Percentiles rank a stretch among this genome's conserved stretches.
Evolutionary conservation across 2,113 vertebrate species (phyloP).

Genomic region (Dipodomys ordii): DNA sequence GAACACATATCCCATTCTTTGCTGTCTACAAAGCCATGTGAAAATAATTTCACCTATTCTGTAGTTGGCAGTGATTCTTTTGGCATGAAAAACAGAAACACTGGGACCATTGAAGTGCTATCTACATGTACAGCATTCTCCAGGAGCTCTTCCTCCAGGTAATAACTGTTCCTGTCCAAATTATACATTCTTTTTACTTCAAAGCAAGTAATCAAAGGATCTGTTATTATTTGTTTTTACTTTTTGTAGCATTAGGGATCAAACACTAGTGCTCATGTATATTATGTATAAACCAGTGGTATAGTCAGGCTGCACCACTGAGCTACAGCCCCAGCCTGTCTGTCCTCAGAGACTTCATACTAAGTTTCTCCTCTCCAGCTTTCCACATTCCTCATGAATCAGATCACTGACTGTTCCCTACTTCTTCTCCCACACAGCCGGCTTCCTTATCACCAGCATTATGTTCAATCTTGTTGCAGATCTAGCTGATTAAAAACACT

Average conservation of each 20-base stretch:
- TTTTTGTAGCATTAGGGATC: too few species aligned
- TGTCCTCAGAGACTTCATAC: constrained; percentile 1
- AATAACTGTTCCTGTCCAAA: background rate
- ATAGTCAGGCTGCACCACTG: too few species aligned
- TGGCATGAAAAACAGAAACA: constrained; percentile 33
- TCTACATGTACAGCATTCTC: constrained; percentile 16
- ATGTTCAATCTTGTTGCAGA: constrained; percentile 78
- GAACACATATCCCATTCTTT: constrained; percentile 62
- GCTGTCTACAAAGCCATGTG: constrained; percentile 55
- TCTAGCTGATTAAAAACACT: constrained; percentile 79
- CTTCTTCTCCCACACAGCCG: background rate
- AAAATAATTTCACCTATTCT: constrained; percentile 57
- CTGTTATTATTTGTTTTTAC: background rate
- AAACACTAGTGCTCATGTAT: too few species aligned
- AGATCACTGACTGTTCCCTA: constrained; percentile 33
- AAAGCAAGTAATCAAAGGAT: constrained; percentile 11
- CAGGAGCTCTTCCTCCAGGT: constrained; percentile 47
- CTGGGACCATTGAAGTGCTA: background rate
- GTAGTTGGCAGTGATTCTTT: constrained; percentile 30
- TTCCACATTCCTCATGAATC: constrained; percentile 58
- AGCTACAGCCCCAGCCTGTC: too few species aligned
- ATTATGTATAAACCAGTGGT: too few species aligned
- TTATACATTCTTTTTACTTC: constrained; percentile 55
- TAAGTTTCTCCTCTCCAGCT: background rate
- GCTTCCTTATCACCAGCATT: constrained; percentile 62